A percentile compares a stretch with the other conserved stretches of the same genome.
These are phyloP conservation scores for Helogale parvula DNA, from an alignment of 2,113 vertebrate species.

Conservation along the genomic window DNA sequence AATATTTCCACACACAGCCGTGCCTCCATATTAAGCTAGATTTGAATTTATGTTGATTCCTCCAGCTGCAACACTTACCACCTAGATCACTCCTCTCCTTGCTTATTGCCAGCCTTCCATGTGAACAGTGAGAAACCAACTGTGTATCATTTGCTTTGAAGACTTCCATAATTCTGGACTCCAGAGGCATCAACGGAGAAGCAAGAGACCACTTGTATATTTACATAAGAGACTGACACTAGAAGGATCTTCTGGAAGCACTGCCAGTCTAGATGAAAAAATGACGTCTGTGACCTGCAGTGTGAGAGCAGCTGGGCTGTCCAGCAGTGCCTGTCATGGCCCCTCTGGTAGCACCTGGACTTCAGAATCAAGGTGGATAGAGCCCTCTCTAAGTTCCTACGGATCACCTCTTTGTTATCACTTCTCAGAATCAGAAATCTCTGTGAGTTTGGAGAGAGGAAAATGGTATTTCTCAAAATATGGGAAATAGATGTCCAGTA, in stretches of 20 bases:
- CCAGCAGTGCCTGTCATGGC: neutral
- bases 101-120: neutral
- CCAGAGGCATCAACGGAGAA: neutral
- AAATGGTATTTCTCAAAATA: neutral
- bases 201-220: neutral
- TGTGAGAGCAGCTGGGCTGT: neutral
- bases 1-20: neutral
- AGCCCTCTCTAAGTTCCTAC: too few relatives aligned
- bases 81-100: neutral
- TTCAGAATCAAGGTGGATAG: too few relatives aligned
- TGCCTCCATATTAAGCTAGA: too few relatives aligned
- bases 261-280: too few relatives aligned
- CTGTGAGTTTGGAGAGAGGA: neutral
- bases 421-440: neutral
- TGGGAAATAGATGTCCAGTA: neutral
- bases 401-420: fast-evolving
- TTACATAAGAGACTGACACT: neutral
- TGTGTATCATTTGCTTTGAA: neutral
- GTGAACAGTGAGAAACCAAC: neutral
- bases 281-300: neutral
- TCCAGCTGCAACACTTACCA: neutral
- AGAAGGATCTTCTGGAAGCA: neutral
- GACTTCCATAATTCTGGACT: neutral
- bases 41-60: neutral
- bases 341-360: too few relatives aligned